A percentile compares a stretch with the other conserved stretches of the same genome.
phyloP scores from a whole-genome alignment of 2,888 invertebrate genomes.

The Cerastis leucographa region DNA sequence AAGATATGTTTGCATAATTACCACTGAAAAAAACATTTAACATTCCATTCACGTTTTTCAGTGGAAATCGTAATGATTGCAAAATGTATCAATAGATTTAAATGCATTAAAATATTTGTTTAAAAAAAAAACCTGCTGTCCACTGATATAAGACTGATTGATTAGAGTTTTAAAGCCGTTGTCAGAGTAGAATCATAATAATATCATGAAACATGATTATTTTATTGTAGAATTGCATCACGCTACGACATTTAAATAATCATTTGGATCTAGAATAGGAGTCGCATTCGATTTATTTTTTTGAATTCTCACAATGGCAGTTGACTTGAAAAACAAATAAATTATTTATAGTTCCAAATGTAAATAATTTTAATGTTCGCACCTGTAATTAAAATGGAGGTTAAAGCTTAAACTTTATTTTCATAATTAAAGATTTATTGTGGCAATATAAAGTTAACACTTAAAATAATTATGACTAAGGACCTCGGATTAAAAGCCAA shows the following conservation, averaged over 20 bases:
- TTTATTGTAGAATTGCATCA: not conserved
- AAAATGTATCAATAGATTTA: too few species aligned
- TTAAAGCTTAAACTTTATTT: slow-evolving; percentile 42
- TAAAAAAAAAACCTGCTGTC: too few species aligned
- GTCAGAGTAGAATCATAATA: not conserved
- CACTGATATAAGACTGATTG: too few species aligned
- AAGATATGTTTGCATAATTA: too few species aligned
- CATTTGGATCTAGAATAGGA: slow-evolving; percentile 25
- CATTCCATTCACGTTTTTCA: too few species aligned
- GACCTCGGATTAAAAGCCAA: slow-evolving; percentile 60
- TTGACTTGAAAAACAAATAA: slow-evolving; percentile 14
- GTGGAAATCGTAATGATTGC: too few species aligned
- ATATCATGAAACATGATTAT: not conserved
- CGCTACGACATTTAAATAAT: slow-evolving; percentile 10
- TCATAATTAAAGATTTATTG: slow-evolving; percentile 55
- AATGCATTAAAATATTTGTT: too few species aligned
- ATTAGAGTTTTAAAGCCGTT: too few species aligned
- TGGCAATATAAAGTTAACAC: slow-evolving; percentile 50
- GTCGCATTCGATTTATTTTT: slow-evolving; percentile 7
- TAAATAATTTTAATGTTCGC: slow-evolving; percentile 21
- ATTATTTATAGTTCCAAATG: slow-evolving; percentile 5
- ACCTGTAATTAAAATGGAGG: slow-evolving; percentile 45
- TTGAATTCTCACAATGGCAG: slow-evolving; percentile 10
- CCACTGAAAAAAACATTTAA: too few species aligned
- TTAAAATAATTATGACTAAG: slow-evolving; percentile 57